Percentiles rank a stretch among this genome's conserved stretches.
Conservation (phyloP, 2,888 invertebrate genomes). For the Netelia virgata region DNA sequence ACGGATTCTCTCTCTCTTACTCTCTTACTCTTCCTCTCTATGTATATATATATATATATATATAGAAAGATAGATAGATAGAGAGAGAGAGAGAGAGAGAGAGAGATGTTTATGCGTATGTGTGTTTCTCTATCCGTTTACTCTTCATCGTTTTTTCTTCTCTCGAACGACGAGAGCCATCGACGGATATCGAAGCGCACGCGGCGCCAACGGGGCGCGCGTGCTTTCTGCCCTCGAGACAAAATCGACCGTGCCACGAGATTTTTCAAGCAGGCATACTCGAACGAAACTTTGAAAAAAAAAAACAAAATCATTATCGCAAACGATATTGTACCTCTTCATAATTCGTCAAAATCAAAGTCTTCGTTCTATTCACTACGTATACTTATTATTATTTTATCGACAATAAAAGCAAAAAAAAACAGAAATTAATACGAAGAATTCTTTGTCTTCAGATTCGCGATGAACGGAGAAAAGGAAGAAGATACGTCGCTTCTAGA, state of each 20-base stretch:
- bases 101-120: background rate
- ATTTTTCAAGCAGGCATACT: constrained; percentile 55
- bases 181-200: constrained; percentile 66
- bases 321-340: background rate
- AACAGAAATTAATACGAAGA: background rate
- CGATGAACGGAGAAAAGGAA: constrained; percentile 32
- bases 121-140: constrained; percentile 48
- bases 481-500: constrained; percentile 33
- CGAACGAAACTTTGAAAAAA: constrained; percentile 26
- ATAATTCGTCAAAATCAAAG: background rate
- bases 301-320: background rate
- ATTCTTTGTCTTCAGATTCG: background rate
- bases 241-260: constrained; percentile 33
- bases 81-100: background rate
- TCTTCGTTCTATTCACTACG: background rate
- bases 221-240: constrained; percentile 58
- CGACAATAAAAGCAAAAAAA: background rate
- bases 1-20: constrained; percentile 74
- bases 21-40: constrained; percentile 8
- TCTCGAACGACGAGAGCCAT: constrained; percentile 57
- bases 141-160: constrained; percentile 53
- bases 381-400: background rate
- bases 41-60: background rate
- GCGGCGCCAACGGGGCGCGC: constrained; percentile 64
- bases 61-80: background rate